These are phyloP conservation scores for Enteromius afrohamiltoni DNA, from an alignment of 2,797 vertebrate species.

Conservation along the genomic window DNA sequence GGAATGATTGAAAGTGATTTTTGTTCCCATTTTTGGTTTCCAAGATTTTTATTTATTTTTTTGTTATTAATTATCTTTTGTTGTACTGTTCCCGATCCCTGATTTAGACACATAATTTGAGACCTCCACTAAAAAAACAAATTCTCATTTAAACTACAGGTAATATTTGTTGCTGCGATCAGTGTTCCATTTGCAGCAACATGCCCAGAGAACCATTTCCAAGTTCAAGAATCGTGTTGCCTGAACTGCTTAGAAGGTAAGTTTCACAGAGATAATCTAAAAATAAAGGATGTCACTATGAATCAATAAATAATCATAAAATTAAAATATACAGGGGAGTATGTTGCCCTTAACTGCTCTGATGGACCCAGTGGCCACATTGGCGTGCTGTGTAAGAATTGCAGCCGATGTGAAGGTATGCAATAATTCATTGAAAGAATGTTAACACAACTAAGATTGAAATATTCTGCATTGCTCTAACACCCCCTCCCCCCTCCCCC, in stretches of 20 bases:
- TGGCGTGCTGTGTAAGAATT: fast-evolving
- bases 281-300: not conserved
- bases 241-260: not conserved
- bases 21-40: not conserved
- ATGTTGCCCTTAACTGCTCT: not conserved
- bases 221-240: not conserved
- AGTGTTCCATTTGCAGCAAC: not conserved
- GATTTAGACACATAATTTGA: not conserved
- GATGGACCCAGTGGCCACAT: fast-evolving
- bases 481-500: too few species aligned
- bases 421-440: too few species aligned
- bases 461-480: not conserved
- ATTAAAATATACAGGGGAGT: not conserved
- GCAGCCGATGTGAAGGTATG: not conserved
- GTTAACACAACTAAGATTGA: not conserved
- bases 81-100: not conserved
- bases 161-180: not conserved
- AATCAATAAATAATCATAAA: not conserved
- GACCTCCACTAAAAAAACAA: not conserved
- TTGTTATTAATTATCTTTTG: not conserved
- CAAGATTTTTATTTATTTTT: not conserved
- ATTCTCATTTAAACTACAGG: not conserved
- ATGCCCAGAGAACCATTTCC: not conserved
- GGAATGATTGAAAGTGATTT: not conserved
- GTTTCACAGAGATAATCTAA: not conserved